These are phyloP conservation scores for Brachyopa scutellaris DNA, from an alignment of 2,888 invertebrate species.

Conservation along the genomic window DNA sequence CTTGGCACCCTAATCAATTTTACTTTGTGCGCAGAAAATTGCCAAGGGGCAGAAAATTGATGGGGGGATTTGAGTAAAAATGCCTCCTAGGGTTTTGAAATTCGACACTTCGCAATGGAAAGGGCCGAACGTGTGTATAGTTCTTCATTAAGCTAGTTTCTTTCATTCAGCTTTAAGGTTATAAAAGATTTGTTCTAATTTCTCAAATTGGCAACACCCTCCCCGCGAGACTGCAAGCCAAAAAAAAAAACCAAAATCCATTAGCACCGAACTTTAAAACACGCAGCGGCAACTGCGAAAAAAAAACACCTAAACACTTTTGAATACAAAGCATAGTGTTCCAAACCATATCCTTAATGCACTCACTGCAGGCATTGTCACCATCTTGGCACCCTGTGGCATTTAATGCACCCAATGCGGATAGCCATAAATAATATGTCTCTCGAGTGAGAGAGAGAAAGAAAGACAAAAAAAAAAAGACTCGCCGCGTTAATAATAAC, in stretches of 20 bases:
- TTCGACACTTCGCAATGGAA: background rate
- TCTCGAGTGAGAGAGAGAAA: constrained; percentile 18
- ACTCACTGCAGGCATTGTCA: constrained; percentile 69
- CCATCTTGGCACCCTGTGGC: constrained; percentile 52
- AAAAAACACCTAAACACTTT: constrained; percentile 43
- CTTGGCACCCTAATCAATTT: constrained; percentile 68
- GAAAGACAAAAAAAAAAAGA: constrained; percentile 17
- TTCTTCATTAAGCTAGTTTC: background rate
- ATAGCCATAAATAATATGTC: constrained; percentile 66
- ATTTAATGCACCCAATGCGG: constrained; percentile 63
- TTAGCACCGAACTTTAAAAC: constrained; percentile 44
- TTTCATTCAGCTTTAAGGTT: background rate
- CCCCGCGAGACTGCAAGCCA: background rate
- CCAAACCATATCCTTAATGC: constrained; percentile 64
- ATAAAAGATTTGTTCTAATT: too few relatives aligned
- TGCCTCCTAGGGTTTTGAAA: background rate
- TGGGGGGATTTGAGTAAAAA: background rate
- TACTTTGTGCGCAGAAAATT: constrained; percentile 46
- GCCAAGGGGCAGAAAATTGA: constrained; percentile 1
- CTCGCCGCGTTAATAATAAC: constrained; percentile 65
- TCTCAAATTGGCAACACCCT: too few relatives aligned
- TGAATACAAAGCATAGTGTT: constrained; percentile 37
- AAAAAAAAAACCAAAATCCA: constrained; percentile 23
- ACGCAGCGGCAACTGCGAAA: constrained; percentile 14
- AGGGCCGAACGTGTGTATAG: background rate